These are phyloP conservation scores for Arvicola amphibius DNA, from an alignment of 2,797 vertebrate genomes.

Conservation along the genomic window DNA sequence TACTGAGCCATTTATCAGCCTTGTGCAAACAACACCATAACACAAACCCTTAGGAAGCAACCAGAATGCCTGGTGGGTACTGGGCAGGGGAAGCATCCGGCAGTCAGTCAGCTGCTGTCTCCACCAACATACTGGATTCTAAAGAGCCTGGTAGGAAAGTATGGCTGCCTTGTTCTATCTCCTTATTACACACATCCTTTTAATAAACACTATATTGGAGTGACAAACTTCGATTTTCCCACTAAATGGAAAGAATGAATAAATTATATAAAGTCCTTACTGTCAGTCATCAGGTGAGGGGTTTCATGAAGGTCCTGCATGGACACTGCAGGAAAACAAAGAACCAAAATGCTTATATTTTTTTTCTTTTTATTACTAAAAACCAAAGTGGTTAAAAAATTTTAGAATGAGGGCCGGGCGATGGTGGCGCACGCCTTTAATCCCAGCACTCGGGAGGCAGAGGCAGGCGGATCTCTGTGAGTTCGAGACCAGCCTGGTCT, in stretches of 20 bases:
- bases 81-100: background rate
- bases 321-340: background rate
- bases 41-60: background rate
- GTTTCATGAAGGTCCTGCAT: slow-evolving; percentile 1
- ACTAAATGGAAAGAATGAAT: background rate
- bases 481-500: too few species aligned
- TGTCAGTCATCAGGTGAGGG: background rate
- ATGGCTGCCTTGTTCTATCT: background rate
- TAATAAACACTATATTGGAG: background rate
- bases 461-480: too few species aligned
- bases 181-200: background rate
- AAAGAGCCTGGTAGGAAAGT: background rate
- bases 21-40: background rate
- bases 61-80: background rate
- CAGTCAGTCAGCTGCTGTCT: background rate
- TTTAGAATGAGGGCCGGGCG: too few species aligned
- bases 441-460: too few species aligned
- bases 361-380: background rate
- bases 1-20: background rate
- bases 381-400: background rate
- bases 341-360: background rate
- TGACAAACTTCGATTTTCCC: background rate
- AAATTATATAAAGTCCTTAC: background rate
- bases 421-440: too few species aligned
- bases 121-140: background rate